phyloP scores from a whole-genome alignment of 2,113 vertebrate species.

The Plecotus auritus region DNA sequence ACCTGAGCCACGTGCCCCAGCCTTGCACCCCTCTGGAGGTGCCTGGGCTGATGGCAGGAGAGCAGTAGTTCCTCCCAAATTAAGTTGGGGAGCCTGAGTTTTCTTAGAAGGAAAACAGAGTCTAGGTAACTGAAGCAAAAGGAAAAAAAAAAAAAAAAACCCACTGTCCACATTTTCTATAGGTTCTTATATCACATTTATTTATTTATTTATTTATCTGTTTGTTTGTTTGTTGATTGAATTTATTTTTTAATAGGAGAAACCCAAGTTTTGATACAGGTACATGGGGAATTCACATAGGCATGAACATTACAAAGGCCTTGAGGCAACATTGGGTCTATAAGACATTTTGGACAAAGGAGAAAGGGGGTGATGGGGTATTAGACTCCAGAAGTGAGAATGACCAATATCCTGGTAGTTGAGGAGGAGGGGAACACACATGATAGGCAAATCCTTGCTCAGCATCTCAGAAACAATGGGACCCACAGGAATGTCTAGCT shows the following conservation, averaged over 20 bases:
- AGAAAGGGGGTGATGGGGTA: not conserved
- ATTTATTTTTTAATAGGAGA: not conserved
- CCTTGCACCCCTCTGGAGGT: too few relatives aligned
- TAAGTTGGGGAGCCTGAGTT: not conserved
- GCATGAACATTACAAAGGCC: not conserved
- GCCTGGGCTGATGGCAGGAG: not conserved
- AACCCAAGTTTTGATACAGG: not conserved
- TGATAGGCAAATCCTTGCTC: not conserved
- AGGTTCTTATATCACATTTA: not conserved
- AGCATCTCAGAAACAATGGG: not conserved
- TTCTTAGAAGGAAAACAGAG: not conserved
- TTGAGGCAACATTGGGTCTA: not conserved
- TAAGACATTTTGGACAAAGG: not conserved
- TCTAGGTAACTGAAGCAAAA: not conserved
- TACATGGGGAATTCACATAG: not conserved
- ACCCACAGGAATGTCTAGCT: not conserved
- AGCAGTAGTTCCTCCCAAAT: not conserved
- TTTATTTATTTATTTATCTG: not conserved
- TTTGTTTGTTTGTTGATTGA: not conserved
- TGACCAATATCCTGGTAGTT: not conserved
- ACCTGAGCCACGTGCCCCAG: not conserved
- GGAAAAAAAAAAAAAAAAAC: not conserved
- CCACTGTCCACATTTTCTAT: not conserved
- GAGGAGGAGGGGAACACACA: not conserved
- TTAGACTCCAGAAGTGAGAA: not conserved